phyloP scores from a whole-genome alignment of 1,140 invertebrate genomes.

The Sycophila sp. region DNA sequence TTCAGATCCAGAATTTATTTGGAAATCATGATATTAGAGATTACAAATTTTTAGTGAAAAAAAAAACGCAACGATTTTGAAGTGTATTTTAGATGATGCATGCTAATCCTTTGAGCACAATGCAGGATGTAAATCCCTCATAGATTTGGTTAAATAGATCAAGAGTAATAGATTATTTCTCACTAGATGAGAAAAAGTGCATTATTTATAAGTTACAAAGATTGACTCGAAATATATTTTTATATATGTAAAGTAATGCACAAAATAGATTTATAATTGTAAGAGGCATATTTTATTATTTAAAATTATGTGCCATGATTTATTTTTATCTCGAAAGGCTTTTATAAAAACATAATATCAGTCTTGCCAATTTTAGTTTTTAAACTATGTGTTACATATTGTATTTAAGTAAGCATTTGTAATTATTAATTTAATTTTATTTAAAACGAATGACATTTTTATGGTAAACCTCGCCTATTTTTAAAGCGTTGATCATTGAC shows the following conservation, averaged over 20 bases:
- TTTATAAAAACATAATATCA: conserved; percentile 27
- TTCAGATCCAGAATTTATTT: background rate
- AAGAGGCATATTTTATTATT: conserved; percentile 19
- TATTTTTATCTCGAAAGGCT: conserved; percentile 22
- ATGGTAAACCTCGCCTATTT: conserved; percentile 9
- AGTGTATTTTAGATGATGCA: conserved; percentile 1
- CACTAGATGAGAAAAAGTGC: background rate
- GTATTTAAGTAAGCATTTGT: conserved; percentile 28
- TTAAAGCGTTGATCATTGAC: background rate
- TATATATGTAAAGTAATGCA: conserved; percentile 32
- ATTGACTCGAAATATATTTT: conserved; percentile 27
- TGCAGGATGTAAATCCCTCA: background rate
- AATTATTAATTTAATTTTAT: conserved; percentile 16
- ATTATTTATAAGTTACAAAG: conserved; percentile 25
- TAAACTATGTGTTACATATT: conserved; percentile 10
- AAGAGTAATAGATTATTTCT: background rate
- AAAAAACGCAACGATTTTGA: conserved; percentile 1
- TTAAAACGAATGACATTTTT: background rate
- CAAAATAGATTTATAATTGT: conserved; percentile 25
- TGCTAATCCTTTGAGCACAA: conserved; percentile 6
- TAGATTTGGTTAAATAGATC: background rate
- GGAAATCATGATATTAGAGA: background rate
- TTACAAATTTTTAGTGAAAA: background rate
- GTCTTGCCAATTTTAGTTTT: conserved; percentile 28
- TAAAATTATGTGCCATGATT: conserved; percentile 35